These are phyloP conservation scores for Laupala kohalensis DNA, from an alignment of 1,140 invertebrate genomes.

Conservation along the genomic window DNA sequence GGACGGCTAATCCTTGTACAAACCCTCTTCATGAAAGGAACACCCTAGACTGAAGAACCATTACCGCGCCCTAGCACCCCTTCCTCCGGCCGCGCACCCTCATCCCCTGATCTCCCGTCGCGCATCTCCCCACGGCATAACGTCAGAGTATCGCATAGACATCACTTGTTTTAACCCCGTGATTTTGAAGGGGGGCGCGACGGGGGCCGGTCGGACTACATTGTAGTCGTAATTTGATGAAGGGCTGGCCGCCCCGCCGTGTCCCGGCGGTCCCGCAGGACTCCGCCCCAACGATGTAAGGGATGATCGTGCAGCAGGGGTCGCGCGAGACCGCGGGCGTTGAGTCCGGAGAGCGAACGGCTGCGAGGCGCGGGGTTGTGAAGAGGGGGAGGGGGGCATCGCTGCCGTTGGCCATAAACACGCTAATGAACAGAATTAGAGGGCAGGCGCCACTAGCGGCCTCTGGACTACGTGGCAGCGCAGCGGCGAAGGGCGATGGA, in stretches of 20 bases:
- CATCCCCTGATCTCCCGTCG: not conserved
- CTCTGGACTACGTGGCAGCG: too few species aligned
- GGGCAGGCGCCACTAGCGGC: too few species aligned
- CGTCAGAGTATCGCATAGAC: not conserved
- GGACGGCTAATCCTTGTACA: slow-evolving; percentile 14
- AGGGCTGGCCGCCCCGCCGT: not conserved
- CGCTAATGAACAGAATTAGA: not conserved
- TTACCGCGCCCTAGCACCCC: slow-evolving; percentile 5
- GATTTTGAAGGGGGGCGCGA: slow-evolving; percentile 1
- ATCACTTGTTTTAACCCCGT: slow-evolving; percentile 5
- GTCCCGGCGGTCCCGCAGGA: slow-evolving; percentile 4
- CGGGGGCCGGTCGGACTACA: not conserved
- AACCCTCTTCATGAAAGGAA: slow-evolving; percentile 11
- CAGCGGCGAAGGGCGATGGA: too few species aligned
- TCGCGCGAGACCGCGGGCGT: too few species aligned
- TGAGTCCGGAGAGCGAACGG: too few species aligned
- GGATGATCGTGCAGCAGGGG: slow-evolving; percentile 2
- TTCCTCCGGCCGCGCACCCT: too few species aligned
- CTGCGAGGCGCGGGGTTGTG: too few species aligned
- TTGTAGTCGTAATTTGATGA: slow-evolving; percentile 8
- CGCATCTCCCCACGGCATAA: not conserved
- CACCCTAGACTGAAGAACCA: slow-evolving; percentile 7
- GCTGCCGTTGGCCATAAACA: not conserved
- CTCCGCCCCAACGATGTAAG: not conserved
- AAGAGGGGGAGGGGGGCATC: not conserved